phyloP scores from a whole-genome alignment of 2,113 vertebrate genomes.

The Meleagris gallopavo region DNA sequence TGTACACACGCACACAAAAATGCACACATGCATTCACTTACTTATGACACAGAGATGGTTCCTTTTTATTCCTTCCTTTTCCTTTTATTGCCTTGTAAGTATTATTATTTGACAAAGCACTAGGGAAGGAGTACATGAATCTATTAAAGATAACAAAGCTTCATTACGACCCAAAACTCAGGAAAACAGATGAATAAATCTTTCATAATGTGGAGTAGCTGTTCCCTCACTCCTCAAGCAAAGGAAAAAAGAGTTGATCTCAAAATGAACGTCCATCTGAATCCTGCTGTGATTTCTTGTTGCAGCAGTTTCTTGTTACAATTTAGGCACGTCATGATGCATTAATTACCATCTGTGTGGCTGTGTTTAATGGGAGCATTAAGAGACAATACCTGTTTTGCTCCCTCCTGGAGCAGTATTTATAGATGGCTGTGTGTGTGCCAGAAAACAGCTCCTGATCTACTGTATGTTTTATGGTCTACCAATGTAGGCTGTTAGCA shows the following conservation, averaged over 20 bases:
- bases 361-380: slow-evolving; percentile 32
- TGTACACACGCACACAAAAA: neutral
- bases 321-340: neutral
- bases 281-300: neutral
- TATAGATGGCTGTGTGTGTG: neutral
- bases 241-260: neutral
- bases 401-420: neutral
- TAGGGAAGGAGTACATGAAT: slow-evolving; percentile 63
- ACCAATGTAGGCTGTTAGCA: neutral
- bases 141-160: slow-evolving; percentile 69
- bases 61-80: neutral
- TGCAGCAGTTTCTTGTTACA: neutral
- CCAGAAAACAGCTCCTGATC: neutral
- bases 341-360: slow-evolving; percentile 54
- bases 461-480: neutral
- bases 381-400: slow-evolving; percentile 33
- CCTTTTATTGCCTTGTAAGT: slow-evolving; percentile 46
- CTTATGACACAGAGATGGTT: neutral
- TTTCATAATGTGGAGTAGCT: slow-evolving; percentile 33
- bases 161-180: slow-evolving; percentile 45
- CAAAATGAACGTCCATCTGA: neutral
- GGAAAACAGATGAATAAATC: slow-evolving; percentile 57
- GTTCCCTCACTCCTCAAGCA: slow-evolving; percentile 32
- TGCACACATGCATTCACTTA: neutral
- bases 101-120: slow-evolving; percentile 70